Percentiles rank a stretch among this genome's conserved stretches.
Conservation (phyloP, 2,113 vertebrate species). For the Podiceps cristatus region DNA sequence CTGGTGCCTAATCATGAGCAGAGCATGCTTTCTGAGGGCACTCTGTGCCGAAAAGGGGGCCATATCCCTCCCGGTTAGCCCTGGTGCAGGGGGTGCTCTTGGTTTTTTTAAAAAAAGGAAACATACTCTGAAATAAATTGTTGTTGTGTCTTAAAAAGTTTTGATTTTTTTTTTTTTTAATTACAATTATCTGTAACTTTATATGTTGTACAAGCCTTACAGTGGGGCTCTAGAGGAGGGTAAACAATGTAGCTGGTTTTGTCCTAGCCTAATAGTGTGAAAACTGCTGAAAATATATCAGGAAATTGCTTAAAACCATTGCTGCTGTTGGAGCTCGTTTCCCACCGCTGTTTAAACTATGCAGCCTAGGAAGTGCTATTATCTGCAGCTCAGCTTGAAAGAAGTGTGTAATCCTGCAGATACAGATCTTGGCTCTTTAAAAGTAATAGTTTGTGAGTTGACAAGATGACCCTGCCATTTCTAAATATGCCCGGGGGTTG, state of each 20-base stretch:
- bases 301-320: not conserved
- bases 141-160: not conserved
- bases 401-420: not conserved
- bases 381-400: not conserved
- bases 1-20: not conserved
- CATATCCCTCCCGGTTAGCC: not conserved
- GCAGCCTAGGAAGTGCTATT: not conserved
- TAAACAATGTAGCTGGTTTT: not conserved
- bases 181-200: not conserved
- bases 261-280: not conserved
- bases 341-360: not conserved
- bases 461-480: rapidly evolving
- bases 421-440: not conserved
- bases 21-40: not conserved
- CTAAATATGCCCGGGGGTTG: not conserved
- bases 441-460: not conserved
- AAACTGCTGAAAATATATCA: not conserved
- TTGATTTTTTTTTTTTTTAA: not conserved
- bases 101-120: not conserved
- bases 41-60: not conserved
- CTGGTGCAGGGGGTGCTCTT: rapidly evolving
- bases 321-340: not conserved
- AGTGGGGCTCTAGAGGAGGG: not conserved
- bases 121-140: not conserved
- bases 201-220: not conserved